Conservation (phyloP, 2,888 invertebrate genomes). For the Esperia sulphurella region DNA sequence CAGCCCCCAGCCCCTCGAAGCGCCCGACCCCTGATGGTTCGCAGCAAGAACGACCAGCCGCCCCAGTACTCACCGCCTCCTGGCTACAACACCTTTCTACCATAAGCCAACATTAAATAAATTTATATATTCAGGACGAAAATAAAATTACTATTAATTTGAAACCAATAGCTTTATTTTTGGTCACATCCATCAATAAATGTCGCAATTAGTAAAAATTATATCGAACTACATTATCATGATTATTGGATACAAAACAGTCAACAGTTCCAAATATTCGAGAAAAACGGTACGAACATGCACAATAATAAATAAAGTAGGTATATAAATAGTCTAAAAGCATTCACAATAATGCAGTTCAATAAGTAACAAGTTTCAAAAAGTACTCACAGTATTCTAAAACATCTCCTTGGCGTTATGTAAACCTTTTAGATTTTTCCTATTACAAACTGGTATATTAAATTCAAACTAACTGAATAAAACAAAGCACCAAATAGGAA, state of each 20-base stretch:
- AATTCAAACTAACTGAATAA: slow-evolving; percentile 15
- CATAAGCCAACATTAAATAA: slow-evolving; percentile 24
- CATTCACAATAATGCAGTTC: slow-evolving; percentile 56
- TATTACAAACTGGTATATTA: not conserved
- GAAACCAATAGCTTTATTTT: slow-evolving; percentile 37
- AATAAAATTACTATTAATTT: slow-evolving; percentile 7
- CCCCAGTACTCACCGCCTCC: slow-evolving; percentile 68
- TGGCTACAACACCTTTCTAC: slow-evolving; percentile 58
- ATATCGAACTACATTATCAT: slow-evolving; percentile 56
- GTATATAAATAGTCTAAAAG: slow-evolving; percentile 27
- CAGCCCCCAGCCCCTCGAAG: slow-evolving; percentile 45
- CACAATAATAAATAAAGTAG: slow-evolving; percentile 28
- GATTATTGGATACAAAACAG: slow-evolving; percentile 48
- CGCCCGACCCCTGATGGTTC: slow-evolving; percentile 42
- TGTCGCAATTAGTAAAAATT: slow-evolving; percentile 39
- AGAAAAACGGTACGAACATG: slow-evolving; percentile 39
- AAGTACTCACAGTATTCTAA: slow-evolving; percentile 33
- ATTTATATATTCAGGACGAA: too few species aligned
- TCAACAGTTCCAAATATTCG: slow-evolving; percentile 59
- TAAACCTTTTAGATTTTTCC: slow-evolving; percentile 2
- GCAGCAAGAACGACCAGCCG: slow-evolving; percentile 38
- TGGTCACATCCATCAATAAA: slow-evolving; percentile 51
- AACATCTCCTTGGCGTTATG: slow-evolving; percentile 19
- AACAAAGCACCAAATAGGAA: slow-evolving; percentile 36
- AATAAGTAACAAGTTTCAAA: slow-evolving; percentile 48